These are phyloP conservation scores for Crematogaster levior DNA, from an alignment of 2,888 invertebrate genomes.

Conservation along the genomic window DNA sequence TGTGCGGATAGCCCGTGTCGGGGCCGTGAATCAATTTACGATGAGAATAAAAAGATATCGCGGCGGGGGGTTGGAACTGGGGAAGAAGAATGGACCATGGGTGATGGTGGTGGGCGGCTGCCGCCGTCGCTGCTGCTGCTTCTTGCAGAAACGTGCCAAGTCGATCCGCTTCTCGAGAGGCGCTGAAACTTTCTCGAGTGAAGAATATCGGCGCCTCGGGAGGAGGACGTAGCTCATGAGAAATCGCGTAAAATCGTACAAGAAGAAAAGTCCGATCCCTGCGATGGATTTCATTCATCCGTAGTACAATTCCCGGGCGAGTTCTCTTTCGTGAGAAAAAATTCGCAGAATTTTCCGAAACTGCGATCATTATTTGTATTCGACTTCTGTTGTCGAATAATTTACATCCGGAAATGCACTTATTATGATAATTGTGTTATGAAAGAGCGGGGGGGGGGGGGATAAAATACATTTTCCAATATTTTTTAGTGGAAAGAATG, in stretches of 20 bases:
- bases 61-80: conserved; percentile 14
- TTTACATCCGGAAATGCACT: neutral
- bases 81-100: conserved; percentile 54
- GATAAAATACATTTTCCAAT: neutral
- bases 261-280: conserved; percentile 58
- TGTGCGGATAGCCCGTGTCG: conserved; percentile 27
- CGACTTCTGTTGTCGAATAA: neutral
- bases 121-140: neutral
- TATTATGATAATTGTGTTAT: neutral
- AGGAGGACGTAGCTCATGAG: conserved; percentile 43
- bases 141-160: conserved; percentile 37
- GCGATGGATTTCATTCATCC: conserved; percentile 40
- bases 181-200: conserved; percentile 50
- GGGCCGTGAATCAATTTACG: conserved; percentile 70
- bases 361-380: neutral
- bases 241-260: conserved; percentile 56
- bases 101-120: conserved; percentile 27
- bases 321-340: conserved; percentile 5
- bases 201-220: conserved; percentile 29
- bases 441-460: neutral
- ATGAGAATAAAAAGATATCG: conserved; percentile 66
- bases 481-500: neutral
- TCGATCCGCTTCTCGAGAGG: conserved; percentile 31
- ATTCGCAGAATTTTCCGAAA: conserved; percentile 29
- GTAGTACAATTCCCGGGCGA: conserved; percentile 32